Conservation (phyloP, 2,888 invertebrate genomes). For the Epistrophella euchroma region DNA sequence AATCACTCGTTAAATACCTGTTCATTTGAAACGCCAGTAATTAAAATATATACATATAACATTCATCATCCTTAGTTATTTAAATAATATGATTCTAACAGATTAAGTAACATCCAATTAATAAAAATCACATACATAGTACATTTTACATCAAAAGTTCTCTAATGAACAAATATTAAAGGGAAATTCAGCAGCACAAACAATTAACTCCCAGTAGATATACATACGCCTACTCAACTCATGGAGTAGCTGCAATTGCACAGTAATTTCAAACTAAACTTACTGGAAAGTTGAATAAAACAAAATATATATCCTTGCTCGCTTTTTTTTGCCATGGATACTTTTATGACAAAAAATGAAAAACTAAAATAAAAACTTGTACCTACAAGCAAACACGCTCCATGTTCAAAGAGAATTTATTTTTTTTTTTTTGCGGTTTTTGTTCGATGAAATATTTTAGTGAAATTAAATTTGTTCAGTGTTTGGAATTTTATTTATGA, state of each 20-base stretch:
- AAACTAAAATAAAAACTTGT: not conserved
- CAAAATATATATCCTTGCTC: conserved; percentile 3
- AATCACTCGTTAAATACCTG: not conserved
- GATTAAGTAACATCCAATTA: conserved; percentile 20
- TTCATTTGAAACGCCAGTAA: not conserved
- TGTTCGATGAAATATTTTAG: conserved; percentile 37
- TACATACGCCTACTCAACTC: not conserved
- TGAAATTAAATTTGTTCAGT: conserved; percentile 50
- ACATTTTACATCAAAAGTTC: not conserved
- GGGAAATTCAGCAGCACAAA: not conserved
- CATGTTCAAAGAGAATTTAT: conserved; percentile 31
- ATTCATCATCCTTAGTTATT: not conserved
- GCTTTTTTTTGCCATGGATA: not conserved
- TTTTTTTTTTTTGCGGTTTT: conserved; percentile 31
- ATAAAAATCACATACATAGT: not conserved
- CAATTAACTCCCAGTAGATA: conserved; percentile 4
- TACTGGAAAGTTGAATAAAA: conserved; percentile 18
- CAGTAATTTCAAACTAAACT: conserved; percentile 36
- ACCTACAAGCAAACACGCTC: not conserved
- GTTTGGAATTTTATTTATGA: conserved; percentile 16
- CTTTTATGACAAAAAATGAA: not conserved
- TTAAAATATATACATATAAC: not conserved
- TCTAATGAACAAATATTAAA: conserved; percentile 35
- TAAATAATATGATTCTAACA: conserved; percentile 1
- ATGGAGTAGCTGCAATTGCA: not conserved